Base-by-base conservation (phyloP, 2,888 invertebrate genomes). In the Tortrix viridana region DNA sequence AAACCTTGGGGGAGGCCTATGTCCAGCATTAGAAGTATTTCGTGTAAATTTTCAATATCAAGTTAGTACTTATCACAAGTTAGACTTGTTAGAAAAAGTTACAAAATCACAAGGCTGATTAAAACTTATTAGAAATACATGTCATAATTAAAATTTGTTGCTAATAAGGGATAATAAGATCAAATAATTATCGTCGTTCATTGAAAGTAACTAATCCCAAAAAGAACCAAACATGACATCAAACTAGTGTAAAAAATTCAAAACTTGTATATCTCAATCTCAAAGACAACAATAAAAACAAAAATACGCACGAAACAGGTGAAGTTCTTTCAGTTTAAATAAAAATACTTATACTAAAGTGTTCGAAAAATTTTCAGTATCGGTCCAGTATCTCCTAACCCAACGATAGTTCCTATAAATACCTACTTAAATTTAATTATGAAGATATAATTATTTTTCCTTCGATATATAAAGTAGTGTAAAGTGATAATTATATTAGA, bases 341-440 rank as follows among this genome's bases (percentile, higher is more conserved):
- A 59, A 38, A 56, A 56, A 60, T 5, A 38, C 41, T 16, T 5
- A n/a, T 2, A 48, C 23, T 60, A 9, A 56, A 60, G 18, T 50
- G 18, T 49, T 32, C 26, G 38, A 54, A 60, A 16, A 59, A 66
- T 69, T 72, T 72, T 49, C 71, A 81, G 75, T 77, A 77, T 80
- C 68, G 83, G 80, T 86, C 81, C 90, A 91, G 89, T 88, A 84
- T 86, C 89, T 88, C 89, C 87, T 84, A 81, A 88, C 82, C 91
- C 91, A 92, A 92, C 92, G 92, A 92, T 91, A 92, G 92, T 92
- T 92, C 92, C 92, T 92, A 92, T 79, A 81, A 90, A 84, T 92
- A 92, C 92, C 92, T 92, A 92, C 80, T 80, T 85, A 80, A 82
- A 71, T 80, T 79, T 81, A 89, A 88, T 82, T 82, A 88, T 80